Base-by-base conservation (phyloP, 1,140 invertebrate species). In the Drosophila bocki region DNA sequence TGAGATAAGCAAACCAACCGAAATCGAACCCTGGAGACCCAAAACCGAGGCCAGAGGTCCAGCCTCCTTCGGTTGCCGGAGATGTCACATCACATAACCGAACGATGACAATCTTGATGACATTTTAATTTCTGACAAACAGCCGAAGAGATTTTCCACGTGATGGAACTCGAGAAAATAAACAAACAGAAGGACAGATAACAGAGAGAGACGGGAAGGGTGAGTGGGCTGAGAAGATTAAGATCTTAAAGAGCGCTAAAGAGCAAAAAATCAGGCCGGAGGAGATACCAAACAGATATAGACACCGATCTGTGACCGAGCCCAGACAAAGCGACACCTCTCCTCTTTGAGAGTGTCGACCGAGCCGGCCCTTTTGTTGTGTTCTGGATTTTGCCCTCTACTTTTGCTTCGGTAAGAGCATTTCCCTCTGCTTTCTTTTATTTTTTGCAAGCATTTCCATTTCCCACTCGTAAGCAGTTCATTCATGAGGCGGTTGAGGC, bases 71-170 rank as follows among this genome's bases (percentile, higher is more conserved):
- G 62, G 80, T 84, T 77, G 69, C 67, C 67, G 26, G 60, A 75
- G 76, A 65, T 87, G 82, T 91, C 87, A 82, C 80, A 79, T 87
- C 83, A 79, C 53, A 81, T 86, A 78, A 80, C 65, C 82, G 53
- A 61, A 70, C 77, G 75, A 88, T 72, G 91, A 92, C 91, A 92
- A 92, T 92, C 91, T 92, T 78, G 83, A 91, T 92, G 91, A 92
- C 91, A 91, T 91, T 92, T 92, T 92, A 92, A 92, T 88, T 90
- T 90, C 81, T 90, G 81, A 90, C 84, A 87, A 51, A 47, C 56
- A 72, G 51, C 74, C 64, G 50, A 80, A 53, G 71, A 77, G 75
- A 84, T 91, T 91, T 91, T 91, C 88, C 85, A 91, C 85, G 85
- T 91, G 88, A 80, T 41, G 81, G 69, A 79, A 64, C 81, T 61